Conservation (phyloP, 2,113 vertebrate genomes). For the Oreotrochilus melanogaster region DNA sequence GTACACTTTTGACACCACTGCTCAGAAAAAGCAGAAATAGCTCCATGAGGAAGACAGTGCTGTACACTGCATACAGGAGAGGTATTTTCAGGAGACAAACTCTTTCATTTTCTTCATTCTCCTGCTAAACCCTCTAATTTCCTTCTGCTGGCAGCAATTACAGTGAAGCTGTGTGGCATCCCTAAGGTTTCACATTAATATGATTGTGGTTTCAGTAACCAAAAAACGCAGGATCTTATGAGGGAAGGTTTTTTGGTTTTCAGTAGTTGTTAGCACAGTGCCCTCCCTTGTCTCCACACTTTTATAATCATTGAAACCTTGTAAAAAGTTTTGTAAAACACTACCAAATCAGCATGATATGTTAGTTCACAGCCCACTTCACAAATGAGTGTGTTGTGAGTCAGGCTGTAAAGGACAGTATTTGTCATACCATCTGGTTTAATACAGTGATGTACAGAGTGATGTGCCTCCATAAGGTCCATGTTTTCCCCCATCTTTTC, state of each 20-base stretch:
- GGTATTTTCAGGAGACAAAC: background rate
- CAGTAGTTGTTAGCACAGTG: background rate
- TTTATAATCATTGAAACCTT: background rate
- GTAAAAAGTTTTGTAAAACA: background rate
- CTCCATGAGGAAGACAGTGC: background rate
- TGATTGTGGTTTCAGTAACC: background rate
- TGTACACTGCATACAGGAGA: background rate
- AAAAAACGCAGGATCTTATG: background rate
- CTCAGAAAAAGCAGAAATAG: background rate
- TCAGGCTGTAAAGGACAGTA: constrained; percentile 23
- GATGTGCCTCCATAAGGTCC: background rate
- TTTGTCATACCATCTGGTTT: constrained; percentile 21
- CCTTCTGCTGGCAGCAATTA: constrained; percentile 2
- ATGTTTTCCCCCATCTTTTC: background rate
- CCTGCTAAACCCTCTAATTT: constrained; percentile 1
- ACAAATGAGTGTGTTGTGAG: background rate
- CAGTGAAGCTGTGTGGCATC: background rate
- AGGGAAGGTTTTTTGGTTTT: background rate
- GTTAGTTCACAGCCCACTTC: background rate
- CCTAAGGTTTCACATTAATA: background rate
- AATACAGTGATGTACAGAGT: background rate
- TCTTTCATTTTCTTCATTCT: constrained; percentile 20
- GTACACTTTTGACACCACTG: background rate
- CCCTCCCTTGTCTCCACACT: background rate
- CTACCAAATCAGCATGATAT: background rate